Evolutionary conservation across 1,140 invertebrate species (phyloP), one percentile per base, ranked within the genome.

Genomic region (Cheumatopsyche charites): DNA sequence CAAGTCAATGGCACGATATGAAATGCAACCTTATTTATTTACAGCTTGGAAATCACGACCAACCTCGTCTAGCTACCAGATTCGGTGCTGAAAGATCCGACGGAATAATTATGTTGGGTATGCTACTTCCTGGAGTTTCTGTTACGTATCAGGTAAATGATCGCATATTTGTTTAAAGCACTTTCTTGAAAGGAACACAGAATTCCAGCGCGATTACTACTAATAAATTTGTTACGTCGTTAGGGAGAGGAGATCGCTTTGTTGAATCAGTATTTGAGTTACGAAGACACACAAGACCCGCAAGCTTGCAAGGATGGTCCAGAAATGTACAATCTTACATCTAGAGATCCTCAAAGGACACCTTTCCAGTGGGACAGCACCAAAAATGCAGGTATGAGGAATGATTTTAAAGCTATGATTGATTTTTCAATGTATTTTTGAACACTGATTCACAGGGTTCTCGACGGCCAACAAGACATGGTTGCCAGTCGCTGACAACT

Each of bases 161-260:
- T 72, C 26, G 15, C 36, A 55, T 62, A 36, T 36, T 62, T 23
- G 61, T 62, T 36, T 9, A 36, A 36, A 36, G 29, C 9, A 9
- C 29, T 36, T 36, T n/a, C n/a, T n/a, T 9, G 29, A 36, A 36
- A 36, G 29, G 3, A 9, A 4, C 9, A 3, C 29, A 36, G 3
- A 43, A 13, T 49, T 5, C 17, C 17, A 4, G 13, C 45, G 17
- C 5, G 17, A 49, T 49, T 15, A 49, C 3, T 49, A 49, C 17
- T 49, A 49, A n/a, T 49, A n/a, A 49, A 58, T 58, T 7, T 25
- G 15, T 47, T n/a, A 36, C 7, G 12, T 58, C 41, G 21, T 69
- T 77, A 92, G 84, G 92, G 92, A 11, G 92, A 94, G 79, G 92
- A 94, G 80, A 86, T 94, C 52, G 92, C 90, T 0, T 94, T 94